Conservation (phyloP, 1,140 invertebrate species). For the Drosophila suzukii region DNA sequence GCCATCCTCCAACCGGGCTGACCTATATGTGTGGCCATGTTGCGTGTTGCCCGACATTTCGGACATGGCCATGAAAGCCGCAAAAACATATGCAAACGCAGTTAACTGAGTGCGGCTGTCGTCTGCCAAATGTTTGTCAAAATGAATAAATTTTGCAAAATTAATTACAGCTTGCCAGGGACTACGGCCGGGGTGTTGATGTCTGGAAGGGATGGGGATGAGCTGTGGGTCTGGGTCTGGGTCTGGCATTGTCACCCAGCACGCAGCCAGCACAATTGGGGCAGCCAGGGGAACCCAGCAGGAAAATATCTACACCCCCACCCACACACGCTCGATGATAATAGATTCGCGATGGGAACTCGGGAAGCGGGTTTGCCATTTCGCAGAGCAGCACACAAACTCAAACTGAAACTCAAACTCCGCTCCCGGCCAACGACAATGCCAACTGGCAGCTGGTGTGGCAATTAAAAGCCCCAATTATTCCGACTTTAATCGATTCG, state of each 20-base stretch:
- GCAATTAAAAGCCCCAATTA: constrained; percentile 75
- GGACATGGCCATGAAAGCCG: constrained; percentile 42
- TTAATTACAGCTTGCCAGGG: constrained; percentile 65
- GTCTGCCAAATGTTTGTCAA: constrained; percentile 64
- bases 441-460: constrained; percentile 46
- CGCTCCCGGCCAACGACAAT: constrained; percentile 16
- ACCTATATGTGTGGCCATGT: constrained; percentile 44
- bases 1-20: constrained; percentile 9
- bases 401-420: constrained; percentile 11
- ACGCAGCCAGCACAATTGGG: constrained; percentile 51
- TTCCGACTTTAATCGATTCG: constrained; percentile 72
- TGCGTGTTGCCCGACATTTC: constrained; percentile 38
- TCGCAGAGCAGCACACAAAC: constrained; percentile 10
- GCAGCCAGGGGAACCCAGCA: constrained; percentile 40
- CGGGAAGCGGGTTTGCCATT: constrained; percentile 28
- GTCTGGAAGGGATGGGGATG: constrained; percentile 13
- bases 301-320: constrained; percentile 5
- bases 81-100: constrained; percentile 59
- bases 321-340: background rate
- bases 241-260: constrained; percentile 42
- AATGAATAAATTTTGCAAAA: constrained; percentile 77
- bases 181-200: constrained; percentile 27
- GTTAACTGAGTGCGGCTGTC: constrained; percentile 59
- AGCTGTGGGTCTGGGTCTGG: background rate
- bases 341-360: constrained; percentile 8